A percentile compares a stretch with the other conserved stretches of the same genome.
Conservation (phyloP, 2,888 invertebrate species). For the Agriopis aurantiaria region DNA sequence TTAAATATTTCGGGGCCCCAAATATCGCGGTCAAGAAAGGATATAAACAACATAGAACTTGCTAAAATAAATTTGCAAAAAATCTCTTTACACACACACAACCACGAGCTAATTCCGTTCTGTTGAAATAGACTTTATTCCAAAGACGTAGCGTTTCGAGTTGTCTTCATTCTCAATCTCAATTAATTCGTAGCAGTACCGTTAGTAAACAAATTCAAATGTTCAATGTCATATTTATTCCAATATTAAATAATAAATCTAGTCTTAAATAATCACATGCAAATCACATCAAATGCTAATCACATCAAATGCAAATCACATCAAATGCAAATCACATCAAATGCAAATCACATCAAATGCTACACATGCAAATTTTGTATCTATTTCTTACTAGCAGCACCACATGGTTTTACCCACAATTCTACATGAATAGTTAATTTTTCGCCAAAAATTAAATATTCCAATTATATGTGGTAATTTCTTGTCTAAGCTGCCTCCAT, state of each 20-base stretch:
- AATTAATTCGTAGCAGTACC: slow-evolving; percentile 29
- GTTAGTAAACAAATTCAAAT: slow-evolving; percentile 15
- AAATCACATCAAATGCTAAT: too few relatives aligned
- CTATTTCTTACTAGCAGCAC: background rate
- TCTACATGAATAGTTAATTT: too few relatives aligned
- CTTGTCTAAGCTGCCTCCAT: too few relatives aligned
- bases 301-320: too few relatives aligned
- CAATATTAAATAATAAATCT: slow-evolving; percentile 10
- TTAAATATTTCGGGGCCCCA: slow-evolving; percentile 43
- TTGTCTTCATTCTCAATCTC: slow-evolving; percentile 2
- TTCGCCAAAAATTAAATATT: too few relatives aligned
- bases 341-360: too few relatives aligned
- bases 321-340: too few relatives aligned
- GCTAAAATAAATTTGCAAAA: slow-evolving; percentile 48
- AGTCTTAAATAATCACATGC: background rate
- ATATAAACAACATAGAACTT: slow-evolving; percentile 57
- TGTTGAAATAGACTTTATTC: slow-evolving; percentile 9
- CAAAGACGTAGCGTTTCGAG: background rate
- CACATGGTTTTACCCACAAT: background rate
- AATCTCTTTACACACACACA: slow-evolving; percentile 32
- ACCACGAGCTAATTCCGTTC: background rate
- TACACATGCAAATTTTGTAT: too few relatives aligned
- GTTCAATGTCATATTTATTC: background rate
- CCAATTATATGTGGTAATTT: too few relatives aligned
- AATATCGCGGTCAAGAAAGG: slow-evolving; percentile 64